These are phyloP conservation scores for Halcyon leucocephala DNA, from an alignment of 2,797 vertebrate species.

Conservation along the genomic window DNA sequence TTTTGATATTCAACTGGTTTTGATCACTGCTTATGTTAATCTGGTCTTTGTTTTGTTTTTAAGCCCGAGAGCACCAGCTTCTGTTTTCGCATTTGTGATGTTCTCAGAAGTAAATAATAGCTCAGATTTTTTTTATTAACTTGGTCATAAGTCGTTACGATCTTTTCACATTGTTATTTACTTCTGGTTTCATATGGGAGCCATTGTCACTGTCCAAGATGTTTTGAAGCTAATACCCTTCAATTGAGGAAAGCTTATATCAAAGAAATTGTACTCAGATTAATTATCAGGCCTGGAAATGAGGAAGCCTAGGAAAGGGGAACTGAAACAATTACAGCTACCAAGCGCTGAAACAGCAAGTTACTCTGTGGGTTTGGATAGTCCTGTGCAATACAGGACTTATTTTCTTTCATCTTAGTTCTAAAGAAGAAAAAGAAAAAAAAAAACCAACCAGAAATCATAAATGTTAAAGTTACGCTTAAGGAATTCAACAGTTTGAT, in stretches of 20 bases:
- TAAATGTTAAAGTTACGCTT: background rate
- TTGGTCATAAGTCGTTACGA: background rate
- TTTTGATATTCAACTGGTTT: background rate
- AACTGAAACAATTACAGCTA: background rate
- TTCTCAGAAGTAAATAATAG: background rate
- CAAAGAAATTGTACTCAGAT: background rate
- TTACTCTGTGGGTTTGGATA: background rate
- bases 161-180: background rate
- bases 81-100: background rate
- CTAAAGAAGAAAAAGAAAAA: background rate
- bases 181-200: background rate
- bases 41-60: background rate
- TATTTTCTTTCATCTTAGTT: background rate
- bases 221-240: background rate
- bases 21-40: background rate
- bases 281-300: background rate
- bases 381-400: background rate
- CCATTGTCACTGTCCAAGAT: background rate
- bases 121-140: background rate
- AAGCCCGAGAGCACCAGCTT: background rate
- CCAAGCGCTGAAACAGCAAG: background rate
- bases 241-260: background rate
- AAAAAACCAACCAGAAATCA: background rate
- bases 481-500: background rate
- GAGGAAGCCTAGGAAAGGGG: background rate